These are phyloP conservation scores for Diplazon laetatorius DNA, from an alignment of 2,888 invertebrate genomes.

Conservation along the genomic window DNA sequence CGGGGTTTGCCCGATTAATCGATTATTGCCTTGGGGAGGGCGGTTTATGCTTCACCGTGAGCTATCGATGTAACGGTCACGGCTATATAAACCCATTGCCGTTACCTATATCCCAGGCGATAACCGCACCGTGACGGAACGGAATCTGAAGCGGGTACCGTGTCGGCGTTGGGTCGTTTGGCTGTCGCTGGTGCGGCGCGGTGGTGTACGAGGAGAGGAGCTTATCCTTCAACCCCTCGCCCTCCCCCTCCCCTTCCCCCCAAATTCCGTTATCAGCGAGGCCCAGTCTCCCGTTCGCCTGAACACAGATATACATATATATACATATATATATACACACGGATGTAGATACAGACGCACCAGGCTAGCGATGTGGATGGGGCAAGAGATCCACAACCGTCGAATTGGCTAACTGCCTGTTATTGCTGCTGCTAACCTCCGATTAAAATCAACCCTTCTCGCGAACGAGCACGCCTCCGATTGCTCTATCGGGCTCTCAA, in stretches of 20 bases:
- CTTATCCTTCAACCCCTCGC: conserved; percentile 48
- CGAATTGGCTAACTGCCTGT: conserved; percentile 74
- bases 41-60: not conserved
- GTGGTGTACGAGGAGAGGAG: conserved; percentile 48
- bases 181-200: conserved; percentile 37
- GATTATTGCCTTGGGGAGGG: conserved; percentile 66
- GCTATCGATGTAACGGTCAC: conserved; percentile 24
- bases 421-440: conserved; percentile 73
- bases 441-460: conserved; percentile 73
- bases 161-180: conserved; percentile 39
- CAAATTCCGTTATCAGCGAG: conserved; percentile 79
- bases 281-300: conserved; percentile 68
- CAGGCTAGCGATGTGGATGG: conserved; percentile 35
- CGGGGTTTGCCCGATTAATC: conserved; percentile 71
- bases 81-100: conserved; percentile 64
- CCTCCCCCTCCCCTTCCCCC: not conserved
- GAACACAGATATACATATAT: conserved; percentile 39
- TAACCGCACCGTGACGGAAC: conserved; percentile 61
- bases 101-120: conserved; percentile 50
- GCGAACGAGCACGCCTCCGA: conserved; percentile 19
- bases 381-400: conserved; percentile 48
- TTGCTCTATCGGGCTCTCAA: conserved; percentile 33
- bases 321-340: conserved; percentile 46
- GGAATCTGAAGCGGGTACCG: conserved; percentile 62
- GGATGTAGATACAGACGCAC: conserved; percentile 45